Evolutionary conservation across 1,140 invertebrate species (phyloP).

Genomic region (Oreohelix idahoensis): DNA sequence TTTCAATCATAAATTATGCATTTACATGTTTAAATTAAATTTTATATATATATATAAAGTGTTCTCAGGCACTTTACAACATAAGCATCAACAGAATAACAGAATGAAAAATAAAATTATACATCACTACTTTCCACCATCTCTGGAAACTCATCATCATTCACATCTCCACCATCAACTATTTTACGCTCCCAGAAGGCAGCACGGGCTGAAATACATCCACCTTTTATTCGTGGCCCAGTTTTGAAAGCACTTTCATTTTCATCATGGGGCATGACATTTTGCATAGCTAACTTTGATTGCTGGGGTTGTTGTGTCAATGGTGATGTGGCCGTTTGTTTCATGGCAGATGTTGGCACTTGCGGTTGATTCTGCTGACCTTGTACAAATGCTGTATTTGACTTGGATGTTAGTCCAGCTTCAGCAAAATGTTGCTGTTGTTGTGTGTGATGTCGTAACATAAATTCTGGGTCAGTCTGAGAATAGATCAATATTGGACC

Average conservation of each 20-base stretch:
- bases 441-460: background rate
- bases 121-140: constrained; percentile 46
- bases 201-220: constrained; percentile 61
- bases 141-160: constrained; percentile 57
- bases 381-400: background rate
- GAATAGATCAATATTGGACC: constrained; percentile 41
- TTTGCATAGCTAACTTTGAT: constrained; percentile 24
- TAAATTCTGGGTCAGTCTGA: background rate
- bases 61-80: too few species aligned
- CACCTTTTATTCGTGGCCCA: constrained; percentile 54
- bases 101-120: background rate
- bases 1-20: too few species aligned
- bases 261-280: background rate
- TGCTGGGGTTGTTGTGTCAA: background rate
- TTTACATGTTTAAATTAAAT: too few species aligned
- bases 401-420: background rate
- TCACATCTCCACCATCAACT: constrained; percentile 44
- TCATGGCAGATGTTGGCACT: background rate
- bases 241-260: background rate
- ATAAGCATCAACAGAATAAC: too few species aligned
- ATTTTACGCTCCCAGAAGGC: constrained; percentile 64
- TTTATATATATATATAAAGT: too few species aligned
- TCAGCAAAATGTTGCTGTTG: background rate
- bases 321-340: background rate
- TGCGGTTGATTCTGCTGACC: background rate